phyloP scores from a whole-genome alignment of 2,888 invertebrate genomes.

The Drosophila koepferae region DNA sequence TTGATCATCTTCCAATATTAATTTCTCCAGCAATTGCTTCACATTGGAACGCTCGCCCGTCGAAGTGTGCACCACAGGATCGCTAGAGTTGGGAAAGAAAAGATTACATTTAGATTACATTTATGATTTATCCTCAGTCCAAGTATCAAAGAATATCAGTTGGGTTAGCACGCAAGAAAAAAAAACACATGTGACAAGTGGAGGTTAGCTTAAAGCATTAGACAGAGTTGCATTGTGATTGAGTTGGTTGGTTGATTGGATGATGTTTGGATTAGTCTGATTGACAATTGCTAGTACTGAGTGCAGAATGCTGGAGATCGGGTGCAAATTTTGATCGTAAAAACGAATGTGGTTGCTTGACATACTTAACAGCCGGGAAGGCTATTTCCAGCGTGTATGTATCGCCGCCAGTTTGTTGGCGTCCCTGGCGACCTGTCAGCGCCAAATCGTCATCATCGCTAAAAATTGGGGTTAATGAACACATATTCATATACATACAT shows the following conservation, averaged over 20 bases:
- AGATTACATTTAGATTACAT: too few relatives aligned
- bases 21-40: conserved; percentile 92
- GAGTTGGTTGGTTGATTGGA: conserved; percentile 32
- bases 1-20: conserved; percentile 96
- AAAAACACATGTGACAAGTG: conserved; percentile 27
- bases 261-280: conserved; percentile 59
- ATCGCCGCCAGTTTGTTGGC: conserved; percentile 91
- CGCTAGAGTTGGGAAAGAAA: conserved; percentile 86
- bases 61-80: conserved; percentile 94
- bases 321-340: conserved; percentile 51
- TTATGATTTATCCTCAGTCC: not conserved
- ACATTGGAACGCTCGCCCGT: conserved; percentile 95
- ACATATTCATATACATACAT: conserved; percentile 60
- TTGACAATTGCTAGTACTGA: conserved; percentile 52
- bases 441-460: conserved; percentile 76
- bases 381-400: conserved; percentile 96
- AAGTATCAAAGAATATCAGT: not conserved
- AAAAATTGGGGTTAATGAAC: conserved; percentile 78
- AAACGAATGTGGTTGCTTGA: conserved; percentile 68
- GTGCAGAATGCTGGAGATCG: conserved; percentile 62
- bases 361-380: conserved; percentile 96
- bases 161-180: conserved; percentile 55
- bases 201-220: conserved; percentile 65
- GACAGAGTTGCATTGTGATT: conserved; percentile 30
- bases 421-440: conserved; percentile 89